Percentiles rank a stretch among this genome's conserved stretches.
phyloP scores from a whole-genome alignment of 2,888 invertebrate genomes.

The Ennomos erosarius region DNA sequence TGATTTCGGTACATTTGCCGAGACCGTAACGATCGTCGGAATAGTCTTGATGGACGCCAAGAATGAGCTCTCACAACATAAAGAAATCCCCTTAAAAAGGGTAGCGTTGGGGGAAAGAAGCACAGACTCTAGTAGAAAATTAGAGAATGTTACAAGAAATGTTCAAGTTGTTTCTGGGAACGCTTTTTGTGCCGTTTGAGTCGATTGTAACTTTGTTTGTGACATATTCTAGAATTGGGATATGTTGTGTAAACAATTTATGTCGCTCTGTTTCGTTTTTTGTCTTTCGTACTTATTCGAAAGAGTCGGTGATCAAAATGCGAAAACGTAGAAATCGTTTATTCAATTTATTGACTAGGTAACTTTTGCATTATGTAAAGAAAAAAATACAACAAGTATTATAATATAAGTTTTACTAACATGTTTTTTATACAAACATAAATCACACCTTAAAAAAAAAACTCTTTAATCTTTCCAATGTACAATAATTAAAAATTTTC shows the following conservation, averaged over 20 bases:
- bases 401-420: too few relatives aligned
- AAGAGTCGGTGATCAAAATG: slow-evolving; percentile 6
- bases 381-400: too few relatives aligned
- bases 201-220: slow-evolving; percentile 23
- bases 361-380: too few relatives aligned
- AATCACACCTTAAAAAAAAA: too few relatives aligned
- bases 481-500: too few relatives aligned
- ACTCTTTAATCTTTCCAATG: too few relatives aligned
- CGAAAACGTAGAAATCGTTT: neutral
- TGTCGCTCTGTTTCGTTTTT: slow-evolving; percentile 5
- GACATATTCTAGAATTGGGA: slow-evolving; percentile 22
- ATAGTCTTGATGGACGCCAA: slow-evolving; percentile 88
- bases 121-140: slow-evolving; percentile 55
- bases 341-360: too few relatives aligned
- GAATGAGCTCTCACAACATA: slow-evolving; percentile 86
- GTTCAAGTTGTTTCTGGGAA: slow-evolving; percentile 33
- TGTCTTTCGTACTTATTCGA: neutral
- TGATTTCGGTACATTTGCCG: slow-evolving; percentile 86
- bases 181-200: slow-evolving; percentile 24
- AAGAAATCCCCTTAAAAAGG: slow-evolving; percentile 86
- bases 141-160: slow-evolving; percentile 46
- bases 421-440: too few relatives aligned
- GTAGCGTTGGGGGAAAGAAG: slow-evolving; percentile 75
- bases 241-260: slow-evolving; percentile 26
- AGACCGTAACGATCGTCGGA: slow-evolving; percentile 87